These are phyloP conservation scores for Threskiornis aethiopicus DNA, from an alignment of 2,797 vertebrate genomes.

Conservation along the genomic window DNA sequence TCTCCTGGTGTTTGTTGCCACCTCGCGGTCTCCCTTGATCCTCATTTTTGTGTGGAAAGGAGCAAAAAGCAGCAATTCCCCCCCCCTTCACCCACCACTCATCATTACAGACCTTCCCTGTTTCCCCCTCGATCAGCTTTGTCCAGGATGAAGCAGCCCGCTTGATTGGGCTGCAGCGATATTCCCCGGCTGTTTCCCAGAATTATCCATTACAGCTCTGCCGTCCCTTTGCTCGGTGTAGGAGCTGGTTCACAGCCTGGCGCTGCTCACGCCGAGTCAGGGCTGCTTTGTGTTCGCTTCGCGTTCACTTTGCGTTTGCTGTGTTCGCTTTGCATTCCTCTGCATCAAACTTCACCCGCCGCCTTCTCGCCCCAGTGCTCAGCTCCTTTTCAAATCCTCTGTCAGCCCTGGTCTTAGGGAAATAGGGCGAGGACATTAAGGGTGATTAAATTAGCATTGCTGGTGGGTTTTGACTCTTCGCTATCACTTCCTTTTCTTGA, in stretches of 20 bases:
- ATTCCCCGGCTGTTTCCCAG: background rate
- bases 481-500: background rate
- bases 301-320: accelerated
- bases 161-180: accelerated
- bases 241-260: background rate
- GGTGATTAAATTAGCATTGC: background rate
- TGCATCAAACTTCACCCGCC: background rate
- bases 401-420: background rate
- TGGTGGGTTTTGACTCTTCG: background rate
- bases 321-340: background rate
- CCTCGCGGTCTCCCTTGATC: constrained; percentile 19
- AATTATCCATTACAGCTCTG: background rate
- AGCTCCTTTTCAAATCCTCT: background rate
- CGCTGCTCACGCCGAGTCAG: background rate
- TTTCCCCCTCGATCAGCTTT: background rate
- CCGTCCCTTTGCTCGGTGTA: accelerated
- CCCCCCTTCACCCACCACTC: background rate
- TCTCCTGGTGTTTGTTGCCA: constrained; percentile 42
- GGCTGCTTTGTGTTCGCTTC: background rate
- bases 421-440: background rate
- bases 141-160: background rate
- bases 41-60: background rate
- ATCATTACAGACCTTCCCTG: background rate
- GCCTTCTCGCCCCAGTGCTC: background rate
- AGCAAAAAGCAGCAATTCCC: background rate